Conservation (phyloP, 2,888 invertebrate species). For the Drosophila paramelanica region DNA sequence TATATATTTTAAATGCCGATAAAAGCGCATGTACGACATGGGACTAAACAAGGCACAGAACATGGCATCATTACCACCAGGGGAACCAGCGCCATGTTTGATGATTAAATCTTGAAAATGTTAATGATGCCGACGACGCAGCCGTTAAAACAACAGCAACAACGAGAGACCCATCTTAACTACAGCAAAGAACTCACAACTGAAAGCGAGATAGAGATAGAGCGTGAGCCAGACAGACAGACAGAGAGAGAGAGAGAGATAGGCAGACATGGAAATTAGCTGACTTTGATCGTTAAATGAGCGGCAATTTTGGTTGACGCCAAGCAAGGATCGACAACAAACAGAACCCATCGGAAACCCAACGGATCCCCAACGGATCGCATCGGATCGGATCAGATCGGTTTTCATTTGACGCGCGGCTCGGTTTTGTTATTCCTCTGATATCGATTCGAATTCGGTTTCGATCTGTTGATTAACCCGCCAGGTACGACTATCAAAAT, state of each 20-base stretch:
- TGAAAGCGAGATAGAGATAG: conserved; percentile 16
- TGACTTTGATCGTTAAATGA: conserved; percentile 77
- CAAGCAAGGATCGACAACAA: conserved; percentile 54
- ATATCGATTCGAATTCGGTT: conserved; percentile 42
- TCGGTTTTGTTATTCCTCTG: conserved; percentile 46
- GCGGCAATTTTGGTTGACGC: conserved; percentile 71
- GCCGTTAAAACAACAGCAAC: conserved; percentile 57
- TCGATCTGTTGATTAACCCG: conserved; percentile 53
- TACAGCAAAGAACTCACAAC: conserved; percentile 33
- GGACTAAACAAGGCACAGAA: conserved; percentile 72
- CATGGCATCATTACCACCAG: conserved; percentile 78
- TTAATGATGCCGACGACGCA: conserved; percentile 76
- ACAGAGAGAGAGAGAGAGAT: neutral
- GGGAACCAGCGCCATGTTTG: conserved; percentile 77
- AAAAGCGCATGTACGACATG: conserved; percentile 82
- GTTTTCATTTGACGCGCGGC: conserved; percentile 41
- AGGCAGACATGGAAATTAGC: conserved; percentile 73
- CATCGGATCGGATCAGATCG: conserved; percentile 34
- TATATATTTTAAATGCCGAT: conserved; percentile 72
- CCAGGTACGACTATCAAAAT: conserved; percentile 61
- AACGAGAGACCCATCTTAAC: conserved; percentile 19
- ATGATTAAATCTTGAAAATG: conserved; percentile 82
- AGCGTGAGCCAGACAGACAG: neutral
- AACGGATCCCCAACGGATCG: conserved; percentile 6
- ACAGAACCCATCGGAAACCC: no score